Evolutionary conservation across 2,888 invertebrate species (phyloP), one percentile per base, ranked within the genome.

Genomic region (Hydraecia micacea): DNA sequence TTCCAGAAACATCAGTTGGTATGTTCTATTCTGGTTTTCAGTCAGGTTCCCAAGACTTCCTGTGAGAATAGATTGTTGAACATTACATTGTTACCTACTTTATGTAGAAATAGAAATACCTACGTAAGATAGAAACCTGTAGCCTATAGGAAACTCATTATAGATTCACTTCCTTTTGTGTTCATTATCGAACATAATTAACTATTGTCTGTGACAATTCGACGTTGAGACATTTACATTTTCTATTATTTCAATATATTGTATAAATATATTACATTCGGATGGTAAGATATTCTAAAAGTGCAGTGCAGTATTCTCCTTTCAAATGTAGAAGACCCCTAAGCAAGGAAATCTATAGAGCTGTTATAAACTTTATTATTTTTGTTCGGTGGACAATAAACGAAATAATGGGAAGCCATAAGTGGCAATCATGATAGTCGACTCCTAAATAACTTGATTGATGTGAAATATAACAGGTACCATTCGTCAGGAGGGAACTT

Each of bases 381-480:
- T 75, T 82, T 79, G 63, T 83, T 81, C 77, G 67, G 69, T 77
- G 77, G 69, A 25, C 82, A 80, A 84, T 87, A 86, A 88, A 87
- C 68, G 49, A 78, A 82, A 90, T 86, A 90, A 88, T 86, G 68
- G 83, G n/a, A 68, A 75, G 76, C 52, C 58, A 65, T 83, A 77
- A 89, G 87, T 83, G 79, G 86, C 80, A 86, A 87, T 87, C 77
- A 84, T 32, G 75, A 75, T 79, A 75, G 46, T 66, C 58, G 55
- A 49, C 63, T 77, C 28, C 75, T 52, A 81, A 81, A 79, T 73
- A 39, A 80, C 65, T 72, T 87, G 89, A 89, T 70, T 80, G 72
- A 83, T 88, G 82, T 77, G 67, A 81, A 87, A 83, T 71, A 60
- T 79, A 76, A 83, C 81, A 78, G 70, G 74, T 65, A 79, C 46